Evolutionary conservation across 2,888 invertebrate species (phyloP), one percentile per base, ranked within the genome.

Genomic region (Spilosoma lubricipeda): DNA sequence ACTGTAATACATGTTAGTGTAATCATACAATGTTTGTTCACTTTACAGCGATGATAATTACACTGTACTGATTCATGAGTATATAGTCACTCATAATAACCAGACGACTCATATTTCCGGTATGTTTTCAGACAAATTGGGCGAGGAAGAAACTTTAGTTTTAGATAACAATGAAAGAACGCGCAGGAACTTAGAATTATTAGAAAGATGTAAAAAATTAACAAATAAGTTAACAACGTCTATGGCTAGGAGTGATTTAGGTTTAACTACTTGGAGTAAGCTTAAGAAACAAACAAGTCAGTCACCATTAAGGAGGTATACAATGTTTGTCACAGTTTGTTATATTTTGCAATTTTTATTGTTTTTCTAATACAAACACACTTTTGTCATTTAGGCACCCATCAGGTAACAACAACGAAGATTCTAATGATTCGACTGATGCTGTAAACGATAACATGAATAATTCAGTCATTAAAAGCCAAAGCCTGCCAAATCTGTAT

Each of bases 241-340:
- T 85, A 98, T 98, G 98, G 98, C 98, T 79, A 97, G 97, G 90
- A 98, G 98, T 77, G 98, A 98, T 93, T 98, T 98, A 88, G 98
- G 98, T 85, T 97, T 98, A 93, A 98, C 98, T 82, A 98, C 98
- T 67, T 98, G 98, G 98, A 98, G 98, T 93, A 98, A 98, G 91
- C 96, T 98, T 88, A 98, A 98, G 94, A 97, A 97, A 90, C 97
- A 97, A 88, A 97, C 96, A 87, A 96, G 96, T 91, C 97, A 97
- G 85, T 96, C 96, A 83, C 97, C 97, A 84, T 93, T 97, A 87
- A 96, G 96, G 88, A 96, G 97, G 97, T 97, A 93, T 92, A 77
- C 77, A 76, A 65, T 33, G n/a, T 63, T 48, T 33, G 1, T 13
- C 23, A 52, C 5, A 36, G 33, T 33, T 69, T 23, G 11, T 66